phyloP scores from a whole-genome alignment of 2,113 vertebrate species.

The Herpailurus yagouaroundi region DNA sequence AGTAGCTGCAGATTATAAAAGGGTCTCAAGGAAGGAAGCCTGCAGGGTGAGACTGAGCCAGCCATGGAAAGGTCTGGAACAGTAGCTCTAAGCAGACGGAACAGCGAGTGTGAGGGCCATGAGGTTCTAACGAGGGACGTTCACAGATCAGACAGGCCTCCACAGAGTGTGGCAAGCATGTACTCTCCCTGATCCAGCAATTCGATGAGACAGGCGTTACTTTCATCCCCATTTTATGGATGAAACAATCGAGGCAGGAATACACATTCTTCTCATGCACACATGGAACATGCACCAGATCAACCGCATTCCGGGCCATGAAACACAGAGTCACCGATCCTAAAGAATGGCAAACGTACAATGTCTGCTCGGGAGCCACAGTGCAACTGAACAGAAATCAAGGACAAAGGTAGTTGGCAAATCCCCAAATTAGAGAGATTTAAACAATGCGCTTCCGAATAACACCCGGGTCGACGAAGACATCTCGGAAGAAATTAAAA shows the following conservation, averaged over 20 bases:
- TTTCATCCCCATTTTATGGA: not conserved
- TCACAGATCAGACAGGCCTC: no score
- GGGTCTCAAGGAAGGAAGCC: no score
- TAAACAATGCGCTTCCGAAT: not conserved
- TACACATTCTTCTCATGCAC: no score
- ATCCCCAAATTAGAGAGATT: not conserved
- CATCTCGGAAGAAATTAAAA: not conserved
- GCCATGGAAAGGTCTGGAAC: not conserved
- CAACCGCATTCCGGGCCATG: not conserved
- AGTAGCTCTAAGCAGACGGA: accelerated
- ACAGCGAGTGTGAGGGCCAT: not conserved
- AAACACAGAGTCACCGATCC: not conserved
- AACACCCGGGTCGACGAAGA: not conserved
- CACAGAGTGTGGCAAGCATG: accelerated
- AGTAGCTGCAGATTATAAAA: accelerated
- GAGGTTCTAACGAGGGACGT: accelerated
- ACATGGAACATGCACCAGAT: not conserved
- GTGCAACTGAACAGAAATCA: not conserved
- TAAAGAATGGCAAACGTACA: not conserved
- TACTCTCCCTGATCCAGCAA: not conserved
- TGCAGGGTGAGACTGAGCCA: not conserved
- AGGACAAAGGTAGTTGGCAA: not conserved
- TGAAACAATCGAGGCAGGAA: no score
- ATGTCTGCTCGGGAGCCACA: no score
- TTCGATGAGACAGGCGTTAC: accelerated